These are phyloP conservation scores for Sipha flava DNA, from an alignment of 1,140 invertebrate genomes.

Conservation along the genomic window DNA sequence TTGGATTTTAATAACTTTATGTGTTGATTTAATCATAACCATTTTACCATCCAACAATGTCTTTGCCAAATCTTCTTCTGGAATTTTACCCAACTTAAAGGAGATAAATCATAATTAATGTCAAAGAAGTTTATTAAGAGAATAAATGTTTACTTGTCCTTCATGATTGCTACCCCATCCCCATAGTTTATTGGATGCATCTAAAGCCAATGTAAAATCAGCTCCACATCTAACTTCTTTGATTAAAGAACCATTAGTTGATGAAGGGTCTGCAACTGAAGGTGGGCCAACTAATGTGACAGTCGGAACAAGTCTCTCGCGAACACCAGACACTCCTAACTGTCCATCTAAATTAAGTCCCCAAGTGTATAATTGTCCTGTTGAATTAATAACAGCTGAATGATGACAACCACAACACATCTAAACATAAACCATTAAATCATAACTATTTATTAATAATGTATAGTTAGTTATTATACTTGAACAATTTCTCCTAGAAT, in stretches of 20 bases:
- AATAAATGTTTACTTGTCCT: slow-evolving; percentile 46
- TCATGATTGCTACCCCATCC: slow-evolving; percentile 57
- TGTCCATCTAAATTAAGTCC: slow-evolving; percentile 63
- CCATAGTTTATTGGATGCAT: slow-evolving; percentile 49
- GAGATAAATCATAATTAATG: background rate
- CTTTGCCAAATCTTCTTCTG: slow-evolving; percentile 41
- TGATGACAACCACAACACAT: slow-evolving; percentile 61
- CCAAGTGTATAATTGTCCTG: slow-evolving; percentile 59
- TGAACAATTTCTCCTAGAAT: slow-evolving; percentile 51
- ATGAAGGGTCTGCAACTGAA: slow-evolving; percentile 33
- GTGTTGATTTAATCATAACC: slow-evolving; percentile 47
- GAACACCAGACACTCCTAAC: slow-evolving; percentile 52
- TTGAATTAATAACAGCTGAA: slow-evolving; percentile 54
- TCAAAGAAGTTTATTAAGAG: background rate
- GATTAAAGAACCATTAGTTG: slow-evolving; percentile 21
- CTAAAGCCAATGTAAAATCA: slow-evolving; percentile 61
- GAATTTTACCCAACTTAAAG: slow-evolving; percentile 43
- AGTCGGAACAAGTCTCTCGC: slow-evolving; percentile 47
- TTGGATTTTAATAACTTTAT: slow-evolving; percentile 47
- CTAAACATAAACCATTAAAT: slow-evolving; percentile 41
- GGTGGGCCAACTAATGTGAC: slow-evolving; percentile 41
- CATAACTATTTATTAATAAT: background rate
- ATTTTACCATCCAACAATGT: slow-evolving; percentile 44
- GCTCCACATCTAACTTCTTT: slow-evolving; percentile 54
- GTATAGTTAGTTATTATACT: slow-evolving; percentile 41